Conservation (phyloP, 2,888 invertebrate genomes). For the Eupithecia centaureata region DNA sequence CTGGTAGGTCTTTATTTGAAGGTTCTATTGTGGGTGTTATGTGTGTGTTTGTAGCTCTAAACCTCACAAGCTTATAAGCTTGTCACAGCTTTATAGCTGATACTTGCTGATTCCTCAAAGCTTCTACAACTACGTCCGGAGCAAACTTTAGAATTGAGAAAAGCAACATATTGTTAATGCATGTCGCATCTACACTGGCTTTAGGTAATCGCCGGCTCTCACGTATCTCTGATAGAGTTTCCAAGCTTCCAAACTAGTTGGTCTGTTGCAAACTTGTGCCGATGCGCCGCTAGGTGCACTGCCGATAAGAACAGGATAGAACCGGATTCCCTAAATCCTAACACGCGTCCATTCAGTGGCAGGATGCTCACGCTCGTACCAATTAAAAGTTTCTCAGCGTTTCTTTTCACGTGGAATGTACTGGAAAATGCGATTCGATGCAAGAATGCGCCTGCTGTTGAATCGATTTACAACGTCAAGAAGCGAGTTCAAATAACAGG, state of each 20-base stretch:
- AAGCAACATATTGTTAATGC: slow-evolving; percentile 51
- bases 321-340: slow-evolving; percentile 75
- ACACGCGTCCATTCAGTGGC: slow-evolving; percentile 55
- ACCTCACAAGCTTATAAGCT: no score
- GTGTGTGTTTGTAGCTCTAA: not conserved
- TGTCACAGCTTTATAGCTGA: not conserved
- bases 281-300: slow-evolving; percentile 71
- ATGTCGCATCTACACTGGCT: slow-evolving; percentile 52
- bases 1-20: not conserved
- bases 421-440: slow-evolving; percentile 22
- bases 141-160: slow-evolving; percentile 31
- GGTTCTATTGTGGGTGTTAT: not conserved
- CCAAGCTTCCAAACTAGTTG: slow-evolving; percentile 81
- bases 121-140: slow-evolving; percentile 17
- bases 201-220: slow-evolving; percentile 74
- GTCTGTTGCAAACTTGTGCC: slow-evolving; percentile 75
- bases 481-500: slow-evolving; percentile 27
- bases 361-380: slow-evolving; percentile 59
- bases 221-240: slow-evolving; percentile 82
- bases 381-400: slow-evolving; percentile 69
- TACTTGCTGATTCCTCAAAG: slow-evolving; percentile 4
- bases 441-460: slow-evolving; percentile 18
- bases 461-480: slow-evolving; percentile 19
- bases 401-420: slow-evolving; percentile 42
- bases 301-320: slow-evolving; percentile 75